phyloP scores from a whole-genome alignment of 1,140 invertebrate genomes.

The Tribolium madens region DNA sequence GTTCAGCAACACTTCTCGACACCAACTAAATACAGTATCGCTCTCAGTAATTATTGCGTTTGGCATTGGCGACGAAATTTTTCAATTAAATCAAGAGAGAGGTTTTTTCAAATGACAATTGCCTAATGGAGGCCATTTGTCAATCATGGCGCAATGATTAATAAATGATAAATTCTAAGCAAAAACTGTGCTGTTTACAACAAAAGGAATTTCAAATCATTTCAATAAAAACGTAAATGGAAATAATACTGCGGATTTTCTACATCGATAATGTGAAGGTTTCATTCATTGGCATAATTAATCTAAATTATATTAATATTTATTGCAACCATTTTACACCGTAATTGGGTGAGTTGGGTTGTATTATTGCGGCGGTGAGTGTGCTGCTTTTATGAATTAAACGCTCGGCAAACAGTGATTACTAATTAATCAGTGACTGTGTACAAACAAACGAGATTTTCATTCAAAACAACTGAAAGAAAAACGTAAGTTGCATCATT shows the following conservation, averaged over 20 bases:
- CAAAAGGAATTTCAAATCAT: constrained; percentile 11
- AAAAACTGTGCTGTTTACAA: background rate
- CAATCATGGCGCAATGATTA: constrained; percentile 16
- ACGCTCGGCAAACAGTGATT: background rate
- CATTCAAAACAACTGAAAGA: no score
- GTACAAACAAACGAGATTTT: background rate
- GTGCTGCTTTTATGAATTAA: constrained; percentile 4
- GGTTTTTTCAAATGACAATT: background rate
- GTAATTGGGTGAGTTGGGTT: constrained; percentile 5
- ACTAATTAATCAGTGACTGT: background rate
- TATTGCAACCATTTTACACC: constrained; percentile 12
- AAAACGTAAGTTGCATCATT: no score
- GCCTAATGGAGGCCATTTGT: constrained; percentile 4
- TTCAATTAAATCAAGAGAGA: no score
- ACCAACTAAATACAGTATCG: constrained; percentile 46
- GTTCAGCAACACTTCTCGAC: background rate
- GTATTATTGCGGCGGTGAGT: constrained; percentile 10
- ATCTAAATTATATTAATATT: constrained; percentile 34
- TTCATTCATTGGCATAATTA: constrained; percentile 27
- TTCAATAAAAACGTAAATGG: constrained; percentile 16
- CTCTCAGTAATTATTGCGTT: background rate
- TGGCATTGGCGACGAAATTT: no score
- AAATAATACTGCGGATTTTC: background rate
- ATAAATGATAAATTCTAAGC: constrained; percentile 6
- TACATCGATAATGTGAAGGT: constrained; percentile 15